Percentiles rank a stretch among this genome's conserved stretches.
Evolutionary conservation across 2,797 vertebrate genomes (phyloP).

Genomic region (Gorsachius magnificus): DNA sequence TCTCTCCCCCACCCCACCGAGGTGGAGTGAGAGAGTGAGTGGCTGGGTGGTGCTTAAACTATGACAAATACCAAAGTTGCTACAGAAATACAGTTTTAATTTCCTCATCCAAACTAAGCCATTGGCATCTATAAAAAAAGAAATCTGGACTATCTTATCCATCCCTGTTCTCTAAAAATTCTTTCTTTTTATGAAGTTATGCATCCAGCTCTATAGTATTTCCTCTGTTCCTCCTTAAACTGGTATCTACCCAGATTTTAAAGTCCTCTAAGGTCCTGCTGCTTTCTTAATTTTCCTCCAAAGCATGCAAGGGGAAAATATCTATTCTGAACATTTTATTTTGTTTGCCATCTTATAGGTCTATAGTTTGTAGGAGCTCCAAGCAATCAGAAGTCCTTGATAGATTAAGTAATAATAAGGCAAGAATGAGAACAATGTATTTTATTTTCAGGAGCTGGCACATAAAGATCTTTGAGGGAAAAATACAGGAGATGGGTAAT

Average conservation of each 20-base stretch:
- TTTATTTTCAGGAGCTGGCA: constrained; percentile 22
- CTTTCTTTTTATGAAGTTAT: neutral
- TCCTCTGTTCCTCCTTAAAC: neutral
- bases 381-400: constrained; percentile 2
- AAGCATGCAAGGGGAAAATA: neutral
- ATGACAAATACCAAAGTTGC: neutral
- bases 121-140: neutral
- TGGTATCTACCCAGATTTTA: neutral
- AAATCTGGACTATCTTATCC: neutral
- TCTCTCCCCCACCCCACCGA: too few relatives aligned
- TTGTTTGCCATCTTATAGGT: neutral
- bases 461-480: constrained; percentile 40
- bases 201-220: neutral
- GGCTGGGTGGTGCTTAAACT: too few relatives aligned
- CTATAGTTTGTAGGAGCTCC: neutral
- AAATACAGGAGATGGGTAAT: constrained; percentile 10
- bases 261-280: neutral
- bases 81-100: neutral
- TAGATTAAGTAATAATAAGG: constrained; percentile 52
- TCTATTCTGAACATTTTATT: neutral
- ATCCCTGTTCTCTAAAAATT: neutral
- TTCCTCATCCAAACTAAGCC: neutral
- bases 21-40: too few relatives aligned
- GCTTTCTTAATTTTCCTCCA: neutral
- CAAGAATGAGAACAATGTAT: constrained; percentile 16